Evolutionary conservation across 2,888 invertebrate genomes (phyloP).

Genomic region (Mesoligia furuncula): DNA sequence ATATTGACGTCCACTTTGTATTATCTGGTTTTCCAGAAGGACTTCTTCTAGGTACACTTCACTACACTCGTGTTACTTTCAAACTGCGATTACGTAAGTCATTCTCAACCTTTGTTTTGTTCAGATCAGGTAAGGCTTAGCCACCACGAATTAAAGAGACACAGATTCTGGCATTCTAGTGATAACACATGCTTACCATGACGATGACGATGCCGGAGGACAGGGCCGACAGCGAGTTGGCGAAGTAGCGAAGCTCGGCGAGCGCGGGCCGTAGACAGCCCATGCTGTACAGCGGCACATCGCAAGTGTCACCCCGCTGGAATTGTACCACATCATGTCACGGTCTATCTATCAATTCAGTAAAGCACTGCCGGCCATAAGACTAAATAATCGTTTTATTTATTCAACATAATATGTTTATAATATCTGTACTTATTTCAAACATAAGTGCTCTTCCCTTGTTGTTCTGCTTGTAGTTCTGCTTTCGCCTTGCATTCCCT

Average conservation of each 20-base stretch:
- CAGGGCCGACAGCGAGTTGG: constrained; percentile 78
- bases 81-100: background rate
- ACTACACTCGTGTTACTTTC: background rate
- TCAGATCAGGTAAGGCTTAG: background rate
- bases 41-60: background rate
- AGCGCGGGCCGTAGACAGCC: constrained; percentile 82
- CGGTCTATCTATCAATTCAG: background rate
- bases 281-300: constrained; percentile 69
- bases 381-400: background rate
- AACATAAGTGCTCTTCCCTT: background rate
- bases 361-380: background rate
- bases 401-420: background rate
- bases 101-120: background rate
- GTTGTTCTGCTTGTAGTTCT: no score
- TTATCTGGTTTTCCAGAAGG: background rate
- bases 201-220: constrained; percentile 80
- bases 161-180: background rate
- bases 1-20: background rate
- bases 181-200: constrained; percentile 74
- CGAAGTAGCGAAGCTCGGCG: constrained; percentile 78
- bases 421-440: background rate
- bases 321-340: background rate
- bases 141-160: background rate
- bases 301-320: constrained; percentile 74
- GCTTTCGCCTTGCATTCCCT: no score